Evolutionary conservation across 2,888 invertebrate species (phyloP), one percentile per base, ranked within the genome.

Genomic region (Lasius fuliginosus): DNA sequence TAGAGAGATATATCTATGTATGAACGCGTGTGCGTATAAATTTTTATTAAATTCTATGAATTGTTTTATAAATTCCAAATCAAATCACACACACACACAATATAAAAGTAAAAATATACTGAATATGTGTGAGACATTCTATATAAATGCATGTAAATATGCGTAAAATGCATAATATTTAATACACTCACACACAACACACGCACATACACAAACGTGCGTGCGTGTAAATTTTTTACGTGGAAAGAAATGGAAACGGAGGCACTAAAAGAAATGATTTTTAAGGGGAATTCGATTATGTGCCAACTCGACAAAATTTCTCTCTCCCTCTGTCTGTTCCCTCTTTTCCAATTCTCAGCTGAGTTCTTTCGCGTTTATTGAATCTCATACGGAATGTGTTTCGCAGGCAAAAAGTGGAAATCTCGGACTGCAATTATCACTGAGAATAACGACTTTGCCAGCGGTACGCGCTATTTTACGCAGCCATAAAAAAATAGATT

Each of bases 311-410:
- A 33, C 79, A 11, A 68, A 68, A 68, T 68, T 79, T n/a, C n/a
- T 60, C 30, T 33, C 46, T 5, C 33, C 33, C 33, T 79, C 46
- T 15, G 15, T 69, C 58, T 58, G 18, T 33, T 18, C 12, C 46
- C 27, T 42, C 69, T 30, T 46, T 18, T 58, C 15, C 15, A n/a
- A 67, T 56, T 60, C 42, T 74, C 27, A 27, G 18, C 60, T 42
- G 30, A 42, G 15, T 12, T 62, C 71, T 71, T 46, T 81, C n/a
- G 18, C 67, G 64, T 56, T 86, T 75, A 86, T 86, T 82, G 86
- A 86, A 85, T 86, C 81, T 82, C 73, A 49, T 68, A 62, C 30
- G 58, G 76, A 86, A 86, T 85, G 84, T 82, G 30, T 58, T 82
- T 77, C 58, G 62, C 62, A 36, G 42, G 36, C 74, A 67, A 77